Percentiles rank a stretch among this genome's conserved stretches.
Evolutionary conservation across 2,888 invertebrate genomes (phyloP).

Genomic region (Eucera pruinosa): DNA sequence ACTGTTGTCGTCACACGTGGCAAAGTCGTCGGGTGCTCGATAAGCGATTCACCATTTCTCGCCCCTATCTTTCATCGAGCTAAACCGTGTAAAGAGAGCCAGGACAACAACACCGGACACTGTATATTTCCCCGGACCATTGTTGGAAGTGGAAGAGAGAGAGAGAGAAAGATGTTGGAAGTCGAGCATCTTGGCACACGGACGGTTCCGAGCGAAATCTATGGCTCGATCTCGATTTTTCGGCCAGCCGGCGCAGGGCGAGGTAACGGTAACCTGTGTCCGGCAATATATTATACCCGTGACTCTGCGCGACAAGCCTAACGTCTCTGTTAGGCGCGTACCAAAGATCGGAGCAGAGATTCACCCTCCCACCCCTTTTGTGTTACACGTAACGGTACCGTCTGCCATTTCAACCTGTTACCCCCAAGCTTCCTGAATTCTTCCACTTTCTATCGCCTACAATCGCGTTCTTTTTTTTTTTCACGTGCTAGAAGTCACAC

Average conservation of each 20-base stretch:
- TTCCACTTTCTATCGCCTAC: not conserved
- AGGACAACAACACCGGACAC: conserved; percentile 19
- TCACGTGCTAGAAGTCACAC: no score
- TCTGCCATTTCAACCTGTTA: conserved; percentile 55
- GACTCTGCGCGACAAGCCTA: conserved; percentile 62
- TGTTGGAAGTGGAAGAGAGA: conserved; percentile 15
- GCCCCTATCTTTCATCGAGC: conserved; percentile 46
- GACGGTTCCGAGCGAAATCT: conserved; percentile 56
- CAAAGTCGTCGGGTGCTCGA: conserved; percentile 22
- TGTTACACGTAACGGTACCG: conserved; percentile 58
- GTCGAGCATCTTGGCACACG: conserved; percentile 49
- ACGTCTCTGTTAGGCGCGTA: conserved; percentile 74
- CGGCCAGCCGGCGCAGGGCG: conserved; percentile 56
- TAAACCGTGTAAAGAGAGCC: conserved; percentile 5
- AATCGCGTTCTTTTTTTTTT: no score
- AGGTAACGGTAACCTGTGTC: conserved; percentile 75
- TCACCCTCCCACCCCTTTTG: conserved; percentile 49
- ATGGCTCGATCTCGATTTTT: conserved; percentile 65
- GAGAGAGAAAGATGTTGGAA: conserved; percentile 27
- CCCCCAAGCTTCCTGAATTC: conserved; percentile 19
- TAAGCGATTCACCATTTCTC: conserved; percentile 27
- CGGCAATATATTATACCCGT: conserved; percentile 75
- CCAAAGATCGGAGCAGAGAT: conserved; percentile 70
- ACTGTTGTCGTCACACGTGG: conserved; percentile 25
- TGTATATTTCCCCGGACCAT: conserved; percentile 16